Base-by-base conservation (phyloP, 2,113 vertebrate species). In the Erythrocercus mccallii region DNA sequence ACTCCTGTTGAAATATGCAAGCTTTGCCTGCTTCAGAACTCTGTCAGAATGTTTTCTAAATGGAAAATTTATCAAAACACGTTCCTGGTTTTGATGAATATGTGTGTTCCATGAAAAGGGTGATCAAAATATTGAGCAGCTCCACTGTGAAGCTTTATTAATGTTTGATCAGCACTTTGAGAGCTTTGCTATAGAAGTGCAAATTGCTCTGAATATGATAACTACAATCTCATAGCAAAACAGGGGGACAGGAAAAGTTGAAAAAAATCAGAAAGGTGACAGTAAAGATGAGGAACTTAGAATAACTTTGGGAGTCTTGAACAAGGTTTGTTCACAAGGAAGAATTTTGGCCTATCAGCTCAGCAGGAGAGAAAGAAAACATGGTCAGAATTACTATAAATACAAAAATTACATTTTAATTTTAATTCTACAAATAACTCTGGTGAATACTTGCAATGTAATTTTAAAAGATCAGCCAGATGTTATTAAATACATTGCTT, bases 131-230 rank as follows among this genome's bases (percentile, higher is more conserved):
- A 65, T 80, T 62, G 45, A 85, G 71, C 16, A 31, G 19, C 72
- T 83, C 15, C 23, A 25, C 31, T 74, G 27, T 73, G 70, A 89
- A 78, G 45, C 45, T 86, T 90, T 88, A 92, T 96, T 95, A 94
- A 90, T 81, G 71, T 94, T 95, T 92, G 94, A 93, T 92, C 82
- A 94, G 45, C 40, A 57, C 37, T 88, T 94, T 88, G 76, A 91
- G 23, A 90, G 24, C 19, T 53, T 44, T 64, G 76, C 53, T 76
- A 80, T 16, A 91, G 72, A 96, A 76, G 66, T 86, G 66, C 80
- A 92, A 81, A 86, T 92, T 1, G 0, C 30, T 92, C 15, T 83
- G 84, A 86, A 61, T 60, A 56, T 3, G 35, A 54, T 89, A 35
- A 68, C 86, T 81, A 79, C 83, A 76, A 74, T 80, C 65, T 73